Evolutionary conservation across 2,113 vertebrate species (phyloP).

Genomic region (Rhinolophus sinicus): DNA sequence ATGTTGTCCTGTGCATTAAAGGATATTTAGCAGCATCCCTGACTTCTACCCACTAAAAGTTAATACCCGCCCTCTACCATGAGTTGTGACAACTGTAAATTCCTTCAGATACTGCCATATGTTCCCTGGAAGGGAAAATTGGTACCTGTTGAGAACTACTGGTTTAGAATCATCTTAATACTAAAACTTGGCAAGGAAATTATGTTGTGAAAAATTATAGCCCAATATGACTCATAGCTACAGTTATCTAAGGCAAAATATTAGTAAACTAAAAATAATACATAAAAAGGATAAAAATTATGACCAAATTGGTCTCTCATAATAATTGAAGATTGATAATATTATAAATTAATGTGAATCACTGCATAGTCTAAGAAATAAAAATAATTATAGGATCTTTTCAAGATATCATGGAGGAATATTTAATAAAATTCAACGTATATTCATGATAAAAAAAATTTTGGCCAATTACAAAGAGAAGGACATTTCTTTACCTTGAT

Average conservation of each 20-base stretch:
- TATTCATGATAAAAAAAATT: not conserved
- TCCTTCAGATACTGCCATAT: not conserved
- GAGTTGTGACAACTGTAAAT: not conserved
- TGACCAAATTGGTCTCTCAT: not conserved
- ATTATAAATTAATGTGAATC: not conserved
- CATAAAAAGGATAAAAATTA: not conserved
- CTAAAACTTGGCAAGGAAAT: not conserved
- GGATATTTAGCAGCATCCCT: not conserved
- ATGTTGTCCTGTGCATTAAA: not conserved
- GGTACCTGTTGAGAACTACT: not conserved
- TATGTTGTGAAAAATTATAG: not conserved
- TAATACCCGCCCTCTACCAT: not conserved
- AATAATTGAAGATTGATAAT: not conserved
- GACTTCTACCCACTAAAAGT: not conserved
- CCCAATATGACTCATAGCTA: not conserved
- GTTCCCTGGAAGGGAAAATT: not conserved
- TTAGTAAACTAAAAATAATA: not conserved
- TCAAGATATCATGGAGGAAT: not conserved
- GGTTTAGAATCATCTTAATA: not conserved
- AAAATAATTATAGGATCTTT: not conserved
- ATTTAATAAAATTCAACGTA: not conserved
- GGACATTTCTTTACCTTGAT: not conserved
- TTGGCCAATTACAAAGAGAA: not conserved
- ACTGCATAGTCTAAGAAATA: not conserved
- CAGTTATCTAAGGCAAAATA: not conserved